Evolutionary conservation across 2,888 invertebrate genomes (phyloP).

Genomic region (Coleophora flavipennella): DNA sequence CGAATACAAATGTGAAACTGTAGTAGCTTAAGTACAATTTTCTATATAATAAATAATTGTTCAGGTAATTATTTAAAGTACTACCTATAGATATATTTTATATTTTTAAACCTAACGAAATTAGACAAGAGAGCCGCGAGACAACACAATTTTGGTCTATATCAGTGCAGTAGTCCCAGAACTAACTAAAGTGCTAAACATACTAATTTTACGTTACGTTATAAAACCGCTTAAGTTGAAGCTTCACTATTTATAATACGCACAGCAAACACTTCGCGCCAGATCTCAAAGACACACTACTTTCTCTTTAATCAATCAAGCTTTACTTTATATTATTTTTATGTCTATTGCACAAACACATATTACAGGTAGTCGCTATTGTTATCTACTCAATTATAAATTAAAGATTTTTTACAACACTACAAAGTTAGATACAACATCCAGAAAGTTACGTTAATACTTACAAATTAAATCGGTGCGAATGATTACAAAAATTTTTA

Average conservation of each 20-base stretch:
- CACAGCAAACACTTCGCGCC: conserved; percentile 47
- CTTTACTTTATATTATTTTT: conserved; percentile 35
- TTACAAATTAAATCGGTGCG: conserved; percentile 67
- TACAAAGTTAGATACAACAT: conserved; percentile 68
- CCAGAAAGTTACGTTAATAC: conserved; percentile 65
- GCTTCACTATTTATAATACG: conserved; percentile 54
- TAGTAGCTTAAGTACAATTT: conserved; percentile 54
- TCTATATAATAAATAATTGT: conserved; percentile 33
- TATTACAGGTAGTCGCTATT: conserved; percentile 52
- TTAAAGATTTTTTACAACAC: conserved; percentile 64
- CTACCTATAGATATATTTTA: no score
- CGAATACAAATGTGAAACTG: conserved; percentile 32
- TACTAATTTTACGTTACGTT: conserved; percentile 43
- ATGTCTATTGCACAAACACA: conserved; percentile 67
- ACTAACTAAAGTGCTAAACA: conserved; percentile 59
- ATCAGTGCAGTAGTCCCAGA: conserved; percentile 49
- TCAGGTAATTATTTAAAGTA: no score
- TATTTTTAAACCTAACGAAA: conserved; percentile 18
- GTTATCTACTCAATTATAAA: conserved; percentile 59
- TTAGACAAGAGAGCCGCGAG: conserved; percentile 48
- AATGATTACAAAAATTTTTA: conserved; percentile 57
- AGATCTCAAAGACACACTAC: conserved; percentile 44
- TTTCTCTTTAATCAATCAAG: conserved; percentile 35
- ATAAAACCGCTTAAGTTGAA: conserved; percentile 57
- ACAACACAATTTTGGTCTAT: conserved; percentile 29